These are phyloP conservation scores for Dasyurus viverrinus DNA, from an alignment of 2,113 vertebrate species.

Conservation along the genomic window DNA sequence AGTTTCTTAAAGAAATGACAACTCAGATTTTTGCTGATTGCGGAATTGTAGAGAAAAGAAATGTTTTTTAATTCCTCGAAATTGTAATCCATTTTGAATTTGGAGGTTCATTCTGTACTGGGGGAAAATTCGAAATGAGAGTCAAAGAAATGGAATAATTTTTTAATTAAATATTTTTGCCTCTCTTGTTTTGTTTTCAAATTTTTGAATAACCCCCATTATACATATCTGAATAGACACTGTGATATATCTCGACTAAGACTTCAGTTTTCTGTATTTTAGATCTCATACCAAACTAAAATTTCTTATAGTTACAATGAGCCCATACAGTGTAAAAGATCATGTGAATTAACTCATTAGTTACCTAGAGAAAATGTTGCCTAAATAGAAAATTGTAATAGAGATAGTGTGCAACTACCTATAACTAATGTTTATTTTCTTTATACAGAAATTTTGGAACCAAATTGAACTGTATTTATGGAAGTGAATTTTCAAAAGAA, in stretches of 20 bases:
- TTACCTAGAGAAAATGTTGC: no score
- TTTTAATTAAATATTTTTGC: neutral
- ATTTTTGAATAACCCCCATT: no score
- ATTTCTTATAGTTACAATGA: no score
- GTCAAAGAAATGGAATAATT: neutral
- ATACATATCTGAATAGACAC: no score
- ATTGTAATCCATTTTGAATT: neutral
- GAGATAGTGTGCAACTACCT: neutral
- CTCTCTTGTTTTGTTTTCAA: neutral
- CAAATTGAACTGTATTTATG: conserved; percentile 12
- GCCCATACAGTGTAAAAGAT: no score
- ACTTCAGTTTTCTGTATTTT: no score
- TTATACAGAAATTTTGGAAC: conserved; percentile 24
- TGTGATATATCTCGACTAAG: no score
- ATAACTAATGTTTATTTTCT: conserved; percentile 35
- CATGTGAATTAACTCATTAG: no score
- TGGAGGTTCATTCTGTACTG: neutral
- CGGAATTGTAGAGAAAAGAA: neutral
- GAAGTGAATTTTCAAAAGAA: conserved; percentile 4
- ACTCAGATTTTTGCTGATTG: neutral
- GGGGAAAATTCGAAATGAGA: neutral
- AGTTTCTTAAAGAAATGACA: neutral
- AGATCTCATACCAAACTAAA: no score
- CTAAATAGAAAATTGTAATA: no score
- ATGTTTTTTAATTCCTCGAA: neutral